phyloP scores from a whole-genome alignment of 2,888 invertebrate genomes.

The Laothoe populi region DNA sequence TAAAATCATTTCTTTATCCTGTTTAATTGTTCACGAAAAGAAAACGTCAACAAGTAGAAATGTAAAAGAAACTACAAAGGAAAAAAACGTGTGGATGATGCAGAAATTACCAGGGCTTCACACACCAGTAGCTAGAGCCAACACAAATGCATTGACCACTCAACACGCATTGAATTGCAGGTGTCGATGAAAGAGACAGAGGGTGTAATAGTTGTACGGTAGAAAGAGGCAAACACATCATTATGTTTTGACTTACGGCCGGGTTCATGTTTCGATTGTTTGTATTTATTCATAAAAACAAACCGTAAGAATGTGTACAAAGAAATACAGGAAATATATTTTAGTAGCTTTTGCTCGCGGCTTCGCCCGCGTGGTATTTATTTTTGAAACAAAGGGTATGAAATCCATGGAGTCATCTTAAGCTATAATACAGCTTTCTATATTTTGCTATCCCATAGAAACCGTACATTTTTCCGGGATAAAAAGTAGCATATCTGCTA shows the following conservation, averaged over 20 bases:
- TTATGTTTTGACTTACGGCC: background rate
- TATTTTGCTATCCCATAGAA: too few relatives aligned
- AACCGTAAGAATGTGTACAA: background rate
- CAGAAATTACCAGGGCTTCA: background rate
- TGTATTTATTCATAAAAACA: background rate
- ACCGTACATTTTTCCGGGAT: too few relatives aligned
- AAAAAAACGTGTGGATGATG: background rate
- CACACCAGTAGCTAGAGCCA: background rate
- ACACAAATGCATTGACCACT: background rate
- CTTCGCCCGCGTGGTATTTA: too few relatives aligned
- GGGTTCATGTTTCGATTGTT: conserved; percentile 13
- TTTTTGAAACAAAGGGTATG: too few relatives aligned
- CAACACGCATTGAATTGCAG: background rate
- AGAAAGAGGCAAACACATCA: background rate
- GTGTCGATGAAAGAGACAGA: conserved; percentile 3
- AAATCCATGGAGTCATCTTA: too few relatives aligned
- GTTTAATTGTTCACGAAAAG: background rate
- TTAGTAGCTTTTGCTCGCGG: too few relatives aligned
- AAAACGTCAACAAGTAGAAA: too few relatives aligned
- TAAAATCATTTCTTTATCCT: background rate
- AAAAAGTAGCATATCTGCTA: too few relatives aligned
- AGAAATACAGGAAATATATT: background rate
- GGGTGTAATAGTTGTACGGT: background rate
- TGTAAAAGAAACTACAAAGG: too few relatives aligned
- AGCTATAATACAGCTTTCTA: too few relatives aligned